Percentiles rank a stretch among this genome's conserved stretches.
Evolutionary conservation across 2,888 invertebrate genomes (phyloP).

Genomic region (Meganola albula): DNA sequence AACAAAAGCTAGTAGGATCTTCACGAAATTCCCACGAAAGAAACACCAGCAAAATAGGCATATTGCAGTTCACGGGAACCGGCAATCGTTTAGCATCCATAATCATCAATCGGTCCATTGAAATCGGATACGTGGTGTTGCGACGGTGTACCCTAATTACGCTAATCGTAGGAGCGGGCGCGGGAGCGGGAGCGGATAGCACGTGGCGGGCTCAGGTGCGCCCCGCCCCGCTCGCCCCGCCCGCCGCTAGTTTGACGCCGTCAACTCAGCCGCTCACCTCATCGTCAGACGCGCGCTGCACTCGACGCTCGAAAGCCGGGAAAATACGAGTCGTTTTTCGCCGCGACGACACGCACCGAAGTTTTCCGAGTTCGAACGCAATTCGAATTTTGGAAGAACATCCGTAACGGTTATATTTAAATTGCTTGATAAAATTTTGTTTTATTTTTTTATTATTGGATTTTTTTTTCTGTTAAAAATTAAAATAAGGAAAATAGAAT

Average conservation of each 20-base stretch:
- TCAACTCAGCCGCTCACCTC: slow-evolving; percentile 59
- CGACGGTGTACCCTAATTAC: slow-evolving; percentile 50
- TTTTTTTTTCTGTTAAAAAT: slow-evolving; percentile 29
- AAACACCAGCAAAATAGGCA: slow-evolving; percentile 26
- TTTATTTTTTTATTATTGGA: slow-evolving; percentile 26
- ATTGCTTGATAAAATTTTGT: slow-evolving; percentile 26
- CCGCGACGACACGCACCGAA: slow-evolving; percentile 56
- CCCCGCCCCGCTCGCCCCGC: slow-evolving; percentile 64
- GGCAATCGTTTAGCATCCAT: slow-evolving; percentile 45
- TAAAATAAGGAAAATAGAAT: slow-evolving; percentile 15
- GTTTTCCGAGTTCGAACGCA: slow-evolving; percentile 51
- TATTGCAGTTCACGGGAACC: slow-evolving; percentile 37
- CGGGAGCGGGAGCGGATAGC: slow-evolving; percentile 42
- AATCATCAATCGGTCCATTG: slow-evolving; percentile 58
- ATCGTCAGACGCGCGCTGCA: slow-evolving; percentile 68
- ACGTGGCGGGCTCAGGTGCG: slow-evolving; percentile 69
- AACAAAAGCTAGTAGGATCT: no score
- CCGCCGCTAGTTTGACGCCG: slow-evolving; percentile 47
- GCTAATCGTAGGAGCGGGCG: slow-evolving; percentile 38
- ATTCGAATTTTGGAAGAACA: slow-evolving; percentile 21
- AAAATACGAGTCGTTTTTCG: slow-evolving; percentile 73
- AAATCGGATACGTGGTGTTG: slow-evolving; percentile 52
- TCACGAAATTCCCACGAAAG: slow-evolving; percentile 23
- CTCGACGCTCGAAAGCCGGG: slow-evolving; percentile 75
- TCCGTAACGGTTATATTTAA: slow-evolving; percentile 33